Percentiles rank a stretch among this genome's conserved stretches.
Conservation (phyloP, 2,888 invertebrate genomes). For the Oscheius sp. region DNA sequence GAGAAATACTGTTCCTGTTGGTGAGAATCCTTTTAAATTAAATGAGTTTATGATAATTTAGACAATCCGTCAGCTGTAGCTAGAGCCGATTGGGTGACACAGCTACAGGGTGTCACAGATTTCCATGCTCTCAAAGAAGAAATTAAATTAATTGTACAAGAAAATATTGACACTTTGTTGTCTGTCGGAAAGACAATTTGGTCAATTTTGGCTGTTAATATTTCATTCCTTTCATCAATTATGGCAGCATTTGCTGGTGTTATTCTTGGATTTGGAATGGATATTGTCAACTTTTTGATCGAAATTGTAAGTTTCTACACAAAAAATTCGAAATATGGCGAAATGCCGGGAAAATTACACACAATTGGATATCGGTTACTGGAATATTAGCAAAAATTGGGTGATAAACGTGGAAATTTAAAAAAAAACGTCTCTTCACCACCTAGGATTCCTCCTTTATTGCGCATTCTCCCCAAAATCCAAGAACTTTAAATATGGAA, state of each 20-base stretch:
- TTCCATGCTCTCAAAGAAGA: constrained; percentile 68
- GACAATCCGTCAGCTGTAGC: constrained; percentile 33
- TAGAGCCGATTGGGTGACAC: constrained; percentile 58
- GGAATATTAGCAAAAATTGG: too few relatives aligned
- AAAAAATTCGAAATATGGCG: too few relatives aligned
- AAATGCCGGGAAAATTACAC: too few relatives aligned
- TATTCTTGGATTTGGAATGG: constrained; percentile 71
- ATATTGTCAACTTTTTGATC: constrained; percentile 71
- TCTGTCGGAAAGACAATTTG: constrained; percentile 69
- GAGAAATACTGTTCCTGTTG: constrained; percentile 38
- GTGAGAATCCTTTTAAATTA: background rate
- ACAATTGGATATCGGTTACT: too few relatives aligned
- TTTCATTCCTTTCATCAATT: constrained; percentile 65
- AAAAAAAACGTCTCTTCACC: too few relatives aligned
- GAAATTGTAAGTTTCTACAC: constrained; percentile 56
- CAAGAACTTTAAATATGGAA: too few relatives aligned
- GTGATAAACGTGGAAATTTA: too few relatives aligned
- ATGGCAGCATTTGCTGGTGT: constrained; percentile 64
- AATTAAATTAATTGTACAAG: constrained; percentile 67
- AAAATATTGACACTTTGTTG: constrained; percentile 72
- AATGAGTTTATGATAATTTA: background rate
- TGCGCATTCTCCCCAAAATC: too few relatives aligned
- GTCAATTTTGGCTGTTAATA: constrained; percentile 64
- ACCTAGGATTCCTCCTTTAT: too few relatives aligned
- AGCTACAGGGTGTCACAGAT: constrained; percentile 68